A percentile compares a stretch with the other conserved stretches of the same genome.
Conservation (phyloP, 2,888 invertebrate species). For the Tetheella fluctuosa region DNA sequence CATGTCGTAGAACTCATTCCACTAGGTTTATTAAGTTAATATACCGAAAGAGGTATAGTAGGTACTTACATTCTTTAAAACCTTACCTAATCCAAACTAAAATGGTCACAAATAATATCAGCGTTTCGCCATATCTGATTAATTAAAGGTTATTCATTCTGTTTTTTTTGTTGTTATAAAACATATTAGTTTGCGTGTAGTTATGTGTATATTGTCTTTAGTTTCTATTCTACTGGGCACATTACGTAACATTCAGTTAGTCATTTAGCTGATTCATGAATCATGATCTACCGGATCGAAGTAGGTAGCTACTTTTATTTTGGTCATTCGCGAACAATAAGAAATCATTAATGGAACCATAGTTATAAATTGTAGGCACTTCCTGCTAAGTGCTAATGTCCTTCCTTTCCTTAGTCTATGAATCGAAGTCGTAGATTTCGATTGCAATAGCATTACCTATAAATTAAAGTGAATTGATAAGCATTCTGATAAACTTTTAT, state of each 20-base stretch:
- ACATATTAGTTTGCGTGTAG: neutral
- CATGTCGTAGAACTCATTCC: too few relatives aligned
- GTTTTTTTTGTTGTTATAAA: neutral
- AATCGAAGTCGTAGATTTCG: too few relatives aligned
- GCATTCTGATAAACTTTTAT: neutral
- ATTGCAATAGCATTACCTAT: too few relatives aligned
- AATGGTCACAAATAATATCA: neutral
- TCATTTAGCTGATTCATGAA: conserved; percentile 3
- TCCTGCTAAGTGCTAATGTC: too few relatives aligned
- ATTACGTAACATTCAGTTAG: conserved; percentile 9
- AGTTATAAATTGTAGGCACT: neutral
- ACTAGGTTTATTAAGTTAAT: too few relatives aligned
- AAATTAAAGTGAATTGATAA: too few relatives aligned
- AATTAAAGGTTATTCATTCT: conserved; percentile 1
- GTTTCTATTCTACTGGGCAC: conserved; percentile 5
- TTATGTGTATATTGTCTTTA: conserved; percentile 5
- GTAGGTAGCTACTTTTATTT: neutral
- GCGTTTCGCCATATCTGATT: neutral
- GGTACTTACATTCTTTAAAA: too few relatives aligned
- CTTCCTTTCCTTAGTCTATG: too few relatives aligned
- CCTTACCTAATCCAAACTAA: neutral
- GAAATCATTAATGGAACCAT: neutral
- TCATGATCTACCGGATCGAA: conserved; percentile 1
- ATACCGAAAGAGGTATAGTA: too few relatives aligned
- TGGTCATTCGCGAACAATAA: conserved; percentile 2